Base-by-base conservation (phyloP, 2,888 invertebrate species). In the Drosophila diplacantha region DNA sequence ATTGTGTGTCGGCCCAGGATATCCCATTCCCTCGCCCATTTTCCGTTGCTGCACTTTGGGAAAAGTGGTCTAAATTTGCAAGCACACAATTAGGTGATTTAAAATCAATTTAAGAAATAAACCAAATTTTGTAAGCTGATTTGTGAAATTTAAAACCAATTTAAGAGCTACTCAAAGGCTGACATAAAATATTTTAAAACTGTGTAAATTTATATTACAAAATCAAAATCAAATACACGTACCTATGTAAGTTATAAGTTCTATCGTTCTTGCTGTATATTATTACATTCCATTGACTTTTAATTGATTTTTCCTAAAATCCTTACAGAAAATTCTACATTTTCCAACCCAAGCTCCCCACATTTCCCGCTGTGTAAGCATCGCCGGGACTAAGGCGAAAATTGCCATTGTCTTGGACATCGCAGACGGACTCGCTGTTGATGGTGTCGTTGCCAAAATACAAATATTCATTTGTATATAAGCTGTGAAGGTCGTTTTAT, bases 401-500 rank as follows among this genome's bases (percentile, higher is more conserved):
- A 62, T 52, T 52, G 38, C 44, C 64, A 64, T 64, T 67, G 65
- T 60, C 67, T 60, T 60, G 20, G 35, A 12, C 39, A 39, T 37
- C 24, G 20, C 37, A 56, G 49, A 50, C 20, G 8, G 11, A 16
- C 26, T 64, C 53, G 46, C 56, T 35, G 44, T 39, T 34, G 51
- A 26, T 34, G 51, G 32, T 38, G 47, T 9, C 53, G 18, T 22
- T 55, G 32, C 44, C 39, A 49, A 44, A 38, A 59, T 56, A 63
- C 58, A 53, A 63, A 68, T 58, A 74, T 58, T 60, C 41, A 44
- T 43, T 63, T 72, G 55, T 72, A 51, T 57, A 74, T 54, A 58
- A 68, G 31, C 59, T 64, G 61, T 54, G 58, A 80, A 71, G 69
- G 77, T 74, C 77, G 74, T 69, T 69, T 70, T 68, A 71, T 65